Percentiles rank a stretch among this genome's conserved stretches.
phyloP scores from a whole-genome alignment of 2,113 vertebrate species.

The Tachuris rubrigastra region DNA sequence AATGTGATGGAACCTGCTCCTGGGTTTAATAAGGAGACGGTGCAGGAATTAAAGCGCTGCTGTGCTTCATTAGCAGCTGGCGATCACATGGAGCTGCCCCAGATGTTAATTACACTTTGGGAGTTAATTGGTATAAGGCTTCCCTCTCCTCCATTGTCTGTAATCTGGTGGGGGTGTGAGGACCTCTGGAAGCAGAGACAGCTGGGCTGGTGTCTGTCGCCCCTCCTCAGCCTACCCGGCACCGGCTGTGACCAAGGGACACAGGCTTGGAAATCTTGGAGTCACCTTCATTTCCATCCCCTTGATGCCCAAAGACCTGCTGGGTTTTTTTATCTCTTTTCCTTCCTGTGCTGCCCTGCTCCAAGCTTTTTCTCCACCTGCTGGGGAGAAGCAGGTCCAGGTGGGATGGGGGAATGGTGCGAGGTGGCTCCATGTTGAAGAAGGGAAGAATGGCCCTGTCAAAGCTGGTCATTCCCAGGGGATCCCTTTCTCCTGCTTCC shows the following conservation, averaged over 20 bases:
- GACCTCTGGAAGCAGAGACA: not conserved
- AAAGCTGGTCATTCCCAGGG: fast-evolving
- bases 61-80: slow-evolving; percentile 84
- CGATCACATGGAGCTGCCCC: slow-evolving; percentile 75
- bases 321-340: not conserved
- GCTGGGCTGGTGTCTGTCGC: not conserved
- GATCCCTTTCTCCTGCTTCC: not conserved
- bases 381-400: not conserved
- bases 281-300: not conserved
- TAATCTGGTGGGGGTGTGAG: slow-evolving; percentile 16
- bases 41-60: slow-evolving; percentile 81
- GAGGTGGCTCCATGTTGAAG: not conserved
- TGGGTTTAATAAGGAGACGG: slow-evolving; percentile 80
- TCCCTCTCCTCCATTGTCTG: slow-evolving; percentile 40
- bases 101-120: slow-evolving; percentile 88
- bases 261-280: not conserved
- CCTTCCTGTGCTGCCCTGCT: not conserved
- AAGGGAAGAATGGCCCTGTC: fast-evolving
- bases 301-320: not conserved
- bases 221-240: fast-evolving
- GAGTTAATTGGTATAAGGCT: slow-evolving; percentile 82
- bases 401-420: not conserved
- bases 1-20: slow-evolving; percentile 76
- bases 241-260: fast-evolving
- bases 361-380: not conserved